Conservation (phyloP, 2,113 vertebrate species). For the Pangasianodon hypophthalmus region DNA sequence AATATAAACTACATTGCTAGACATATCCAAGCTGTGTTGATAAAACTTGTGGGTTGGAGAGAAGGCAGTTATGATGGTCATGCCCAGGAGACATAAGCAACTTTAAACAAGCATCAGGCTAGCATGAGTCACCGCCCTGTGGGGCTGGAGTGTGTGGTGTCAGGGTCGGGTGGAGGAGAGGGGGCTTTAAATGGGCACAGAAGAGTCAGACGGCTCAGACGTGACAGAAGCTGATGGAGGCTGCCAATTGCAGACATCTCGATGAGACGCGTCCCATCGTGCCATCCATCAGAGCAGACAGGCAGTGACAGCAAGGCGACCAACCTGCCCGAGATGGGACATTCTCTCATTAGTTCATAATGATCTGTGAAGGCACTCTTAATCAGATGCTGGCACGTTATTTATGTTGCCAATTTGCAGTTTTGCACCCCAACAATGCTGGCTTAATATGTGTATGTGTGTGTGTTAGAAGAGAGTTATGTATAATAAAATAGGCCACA, state of each 20-base stretch:
- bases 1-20: conserved; percentile 34
- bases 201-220: conserved; percentile 22
- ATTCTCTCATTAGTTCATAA: conserved; percentile 75
- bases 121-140: conserved; percentile 34
- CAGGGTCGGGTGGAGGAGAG: conserved; percentile 25
- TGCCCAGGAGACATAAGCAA: conserved; percentile 13
- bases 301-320: conserved; percentile 64
- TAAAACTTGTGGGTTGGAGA: neutral
- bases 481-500: conserved; percentile 10
- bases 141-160: neutral
- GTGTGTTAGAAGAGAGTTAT: conserved; percentile 2
- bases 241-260: conserved; percentile 58
- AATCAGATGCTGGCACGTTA: conserved; percentile 76
- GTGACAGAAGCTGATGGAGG: conserved; percentile 37
- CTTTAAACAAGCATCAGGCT: neutral
- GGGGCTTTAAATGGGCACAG: conserved; percentile 31
- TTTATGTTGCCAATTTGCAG: conserved; percentile 77
- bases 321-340: conserved; percentile 46
- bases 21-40: conserved; percentile 7
- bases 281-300: conserved; percentile 74
- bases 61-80: conserved; percentile 3
- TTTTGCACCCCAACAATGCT: conserved; percentile 66
- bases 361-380: conserved; percentile 73
- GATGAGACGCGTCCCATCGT: conserved; percentile 57
- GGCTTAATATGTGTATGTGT: conserved; percentile 61